These are phyloP conservation scores for Callosobruchus maculatus DNA, from an alignment of 2,888 invertebrate species.

Conservation along the genomic window DNA sequence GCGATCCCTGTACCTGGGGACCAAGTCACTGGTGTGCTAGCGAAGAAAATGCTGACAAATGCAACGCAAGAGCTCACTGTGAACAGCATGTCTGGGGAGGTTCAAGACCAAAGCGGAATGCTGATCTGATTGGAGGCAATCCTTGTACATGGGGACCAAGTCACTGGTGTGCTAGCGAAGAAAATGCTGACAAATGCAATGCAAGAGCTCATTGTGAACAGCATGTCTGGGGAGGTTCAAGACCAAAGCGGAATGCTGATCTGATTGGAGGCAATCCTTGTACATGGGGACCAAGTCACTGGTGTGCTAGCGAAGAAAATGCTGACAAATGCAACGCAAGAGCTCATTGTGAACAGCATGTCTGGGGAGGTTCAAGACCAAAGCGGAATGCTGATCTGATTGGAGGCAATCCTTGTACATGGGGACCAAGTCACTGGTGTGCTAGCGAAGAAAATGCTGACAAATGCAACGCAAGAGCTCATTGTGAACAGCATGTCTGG, in stretches of 20 bases:
- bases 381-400: not conserved
- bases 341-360: not conserved
- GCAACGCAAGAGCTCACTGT: not conserved
- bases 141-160: not conserved
- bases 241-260: constrained; percentile 10
- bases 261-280: constrained; percentile 59
- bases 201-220: constrained; percentile 1
- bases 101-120: not conserved
- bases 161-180: not conserved
- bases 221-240: constrained; percentile 15
- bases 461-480: not conserved
- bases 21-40: not conserved
- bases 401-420: not conserved
- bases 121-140: not conserved
- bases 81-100: not conserved
- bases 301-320: constrained; percentile 59
- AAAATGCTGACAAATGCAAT: constrained; percentile 12
- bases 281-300: constrained; percentile 72
- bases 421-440: not conserved
- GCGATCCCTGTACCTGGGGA: not conserved
- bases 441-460: not conserved
- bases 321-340: constrained; percentile 44
- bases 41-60: not conserved
- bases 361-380: not conserved
- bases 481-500: not conserved